These are phyloP conservation scores for Patella pellucida DNA, from an alignment of 2,888 invertebrate species.

Conservation along the genomic window DNA sequence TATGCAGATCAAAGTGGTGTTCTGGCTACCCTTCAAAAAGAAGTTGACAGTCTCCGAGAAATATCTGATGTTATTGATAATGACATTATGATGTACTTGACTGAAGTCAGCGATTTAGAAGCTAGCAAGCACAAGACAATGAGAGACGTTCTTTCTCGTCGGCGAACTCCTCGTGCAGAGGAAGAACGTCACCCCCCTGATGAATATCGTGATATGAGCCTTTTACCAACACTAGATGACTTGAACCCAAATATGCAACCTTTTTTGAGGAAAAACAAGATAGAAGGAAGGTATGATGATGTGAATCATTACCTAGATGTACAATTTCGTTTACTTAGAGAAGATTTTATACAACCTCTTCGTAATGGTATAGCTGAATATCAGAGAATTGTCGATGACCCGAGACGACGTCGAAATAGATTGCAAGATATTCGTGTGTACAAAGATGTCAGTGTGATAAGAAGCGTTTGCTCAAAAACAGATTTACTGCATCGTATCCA, in stretches of 20 bases:
- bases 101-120: background rate
- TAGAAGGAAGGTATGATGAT: slow-evolving; percentile 76
- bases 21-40: background rate
- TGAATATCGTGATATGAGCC: slow-evolving; percentile 53
- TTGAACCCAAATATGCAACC: slow-evolving; percentile 56
- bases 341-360: slow-evolving; percentile 83
- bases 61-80: background rate
- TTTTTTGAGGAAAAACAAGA: slow-evolving; percentile 75
- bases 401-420: slow-evolving; percentile 15
- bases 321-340: slow-evolving; percentile 83
- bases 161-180: background rate
- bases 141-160: background rate
- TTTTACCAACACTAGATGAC: slow-evolving; percentile 49
- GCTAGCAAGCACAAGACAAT: background rate
- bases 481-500: slow-evolving; percentile 46
- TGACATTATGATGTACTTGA: background rate
- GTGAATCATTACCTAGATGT: slow-evolving; percentile 81
- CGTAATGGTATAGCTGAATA: slow-evolving; percentile 78
- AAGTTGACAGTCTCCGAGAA: background rate
- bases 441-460: slow-evolving; percentile 45
- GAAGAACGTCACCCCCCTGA: slow-evolving; percentile 66
- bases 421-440: slow-evolving; percentile 43
- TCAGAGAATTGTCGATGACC: slow-evolving; percentile 43
- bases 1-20: background rate
- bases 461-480: slow-evolving; percentile 39